Percentiles rank a stretch among this genome's conserved stretches.
phyloP scores from a whole-genome alignment of 2,113 vertebrate genomes.

The Burhinus oedicnemus region DNA sequence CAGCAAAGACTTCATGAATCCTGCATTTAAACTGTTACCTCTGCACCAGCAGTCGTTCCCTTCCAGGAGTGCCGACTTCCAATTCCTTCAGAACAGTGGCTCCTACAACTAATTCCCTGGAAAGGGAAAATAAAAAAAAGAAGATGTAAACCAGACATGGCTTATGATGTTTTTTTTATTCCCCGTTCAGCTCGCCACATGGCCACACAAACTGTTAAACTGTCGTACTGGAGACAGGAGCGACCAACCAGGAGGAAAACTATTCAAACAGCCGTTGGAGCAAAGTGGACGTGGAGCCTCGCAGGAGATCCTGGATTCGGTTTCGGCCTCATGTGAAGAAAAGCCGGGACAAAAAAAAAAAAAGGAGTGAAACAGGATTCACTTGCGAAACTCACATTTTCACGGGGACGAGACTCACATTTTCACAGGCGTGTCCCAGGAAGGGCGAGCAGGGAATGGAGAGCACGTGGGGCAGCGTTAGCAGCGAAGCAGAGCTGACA shows the following conservation, averaged over 20 bases:
- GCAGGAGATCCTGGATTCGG: not conserved
- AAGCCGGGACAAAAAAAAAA: not conserved
- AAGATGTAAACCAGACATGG: not conserved
- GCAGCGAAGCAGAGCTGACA: accelerated
- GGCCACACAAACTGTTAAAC: not conserved
- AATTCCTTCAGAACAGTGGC: not conserved
- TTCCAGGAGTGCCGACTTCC: not conserved
- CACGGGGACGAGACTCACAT: not conserved
- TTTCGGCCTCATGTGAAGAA: not conserved
- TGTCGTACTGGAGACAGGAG: not conserved
- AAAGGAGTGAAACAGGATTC: not conserved
- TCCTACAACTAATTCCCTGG: not conserved
- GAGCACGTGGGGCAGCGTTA: accelerated
- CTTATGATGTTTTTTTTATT: not conserved
- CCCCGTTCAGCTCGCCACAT: not conserved
- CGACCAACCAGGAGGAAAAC: not conserved
- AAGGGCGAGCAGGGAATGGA: not conserved
- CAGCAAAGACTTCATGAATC: not conserved
- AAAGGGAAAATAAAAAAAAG: not conserved
- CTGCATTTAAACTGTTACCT: not conserved
- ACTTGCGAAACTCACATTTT: not conserved
- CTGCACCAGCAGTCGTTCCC: not conserved
- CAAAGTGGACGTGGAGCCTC: not conserved
- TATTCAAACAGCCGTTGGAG: not conserved
- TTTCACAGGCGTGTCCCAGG: not conserved